phyloP scores from a whole-genome alignment of 2,113 vertebrate species.

The Saimiri boliviensis region DNA sequence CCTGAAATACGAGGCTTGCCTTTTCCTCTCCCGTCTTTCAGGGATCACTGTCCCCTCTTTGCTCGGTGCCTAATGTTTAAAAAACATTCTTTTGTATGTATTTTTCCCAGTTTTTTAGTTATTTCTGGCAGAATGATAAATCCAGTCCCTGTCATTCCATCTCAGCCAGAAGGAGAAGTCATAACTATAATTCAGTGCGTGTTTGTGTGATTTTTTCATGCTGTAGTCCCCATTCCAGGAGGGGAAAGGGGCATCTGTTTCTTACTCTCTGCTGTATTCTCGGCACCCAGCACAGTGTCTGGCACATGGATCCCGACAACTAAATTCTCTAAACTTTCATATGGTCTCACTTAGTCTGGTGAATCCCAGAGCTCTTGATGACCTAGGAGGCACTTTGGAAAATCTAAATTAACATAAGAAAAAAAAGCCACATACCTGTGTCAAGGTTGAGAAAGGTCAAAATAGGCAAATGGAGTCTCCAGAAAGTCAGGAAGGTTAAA shows the following conservation, averaged over 20 bases:
- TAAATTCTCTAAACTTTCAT: background rate
- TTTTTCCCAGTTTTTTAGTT: background rate
- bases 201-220: background rate
- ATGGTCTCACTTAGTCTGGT: background rate
- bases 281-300: too few species aligned
- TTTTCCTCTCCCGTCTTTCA: background rate
- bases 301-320: background rate
- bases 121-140: background rate
- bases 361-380: background rate
- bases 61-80: background rate
- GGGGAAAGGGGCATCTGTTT: background rate
- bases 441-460: background rate
- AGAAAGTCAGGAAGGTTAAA: background rate
- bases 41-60: background rate
- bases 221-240: background rate
- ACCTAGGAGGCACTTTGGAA: background rate
- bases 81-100: background rate
- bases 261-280: too few species aligned
- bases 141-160: background rate
- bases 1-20: background rate
- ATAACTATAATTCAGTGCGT: fast-evolving
- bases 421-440: background rate
- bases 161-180: background rate
- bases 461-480: background rate
- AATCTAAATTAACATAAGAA: background rate